phyloP scores from a whole-genome alignment of 1,140 invertebrate genomes.

The Lordiphosa stackelbergi region DNA sequence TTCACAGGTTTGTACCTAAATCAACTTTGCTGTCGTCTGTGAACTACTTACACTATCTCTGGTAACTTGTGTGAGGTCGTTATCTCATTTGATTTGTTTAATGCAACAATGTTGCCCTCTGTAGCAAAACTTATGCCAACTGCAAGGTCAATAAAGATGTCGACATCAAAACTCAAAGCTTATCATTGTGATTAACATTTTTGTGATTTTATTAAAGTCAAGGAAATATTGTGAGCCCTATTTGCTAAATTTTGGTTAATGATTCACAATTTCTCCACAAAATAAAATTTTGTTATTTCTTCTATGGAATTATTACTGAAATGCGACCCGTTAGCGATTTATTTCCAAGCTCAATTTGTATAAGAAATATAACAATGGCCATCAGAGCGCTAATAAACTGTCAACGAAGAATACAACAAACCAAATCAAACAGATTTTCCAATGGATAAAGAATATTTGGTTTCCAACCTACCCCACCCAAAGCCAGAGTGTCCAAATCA shows the following conservation, averaged over 20 bases:
- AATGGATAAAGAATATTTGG: background rate
- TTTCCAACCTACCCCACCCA: conserved; percentile 55
- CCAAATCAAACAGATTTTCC: conserved; percentile 11
- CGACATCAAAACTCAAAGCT: background rate
- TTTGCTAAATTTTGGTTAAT: too few species aligned
- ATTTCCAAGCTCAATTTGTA: conserved; percentile 69
- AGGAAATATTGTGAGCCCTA: too few species aligned
- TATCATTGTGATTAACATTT: conserved; percentile 41
- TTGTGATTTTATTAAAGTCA: conserved; percentile 67
- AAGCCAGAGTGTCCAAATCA: conserved; percentile 49
- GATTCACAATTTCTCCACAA: too few species aligned
- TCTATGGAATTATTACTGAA: conserved; percentile 26
- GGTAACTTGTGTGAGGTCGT: conserved; percentile 69
- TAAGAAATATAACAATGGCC: conserved; percentile 65
- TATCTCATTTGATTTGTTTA: conserved; percentile 73
- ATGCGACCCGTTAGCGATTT: conserved; percentile 48
- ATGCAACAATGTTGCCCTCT: conserved; percentile 54
- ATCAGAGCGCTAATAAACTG: conserved; percentile 58
- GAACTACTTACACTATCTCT: conserved; percentile 69
- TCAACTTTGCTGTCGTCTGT: conserved; percentile 3
- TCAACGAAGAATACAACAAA: too few species aligned
- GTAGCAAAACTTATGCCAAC: conserved; percentile 71
- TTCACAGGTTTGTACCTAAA: too few species aligned
- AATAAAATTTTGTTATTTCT: conserved; percentile 10
- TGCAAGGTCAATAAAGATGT: conserved; percentile 20